phyloP scores from a whole-genome alignment of 2,888 invertebrate species.

The Alsophila aescularia region DNA sequence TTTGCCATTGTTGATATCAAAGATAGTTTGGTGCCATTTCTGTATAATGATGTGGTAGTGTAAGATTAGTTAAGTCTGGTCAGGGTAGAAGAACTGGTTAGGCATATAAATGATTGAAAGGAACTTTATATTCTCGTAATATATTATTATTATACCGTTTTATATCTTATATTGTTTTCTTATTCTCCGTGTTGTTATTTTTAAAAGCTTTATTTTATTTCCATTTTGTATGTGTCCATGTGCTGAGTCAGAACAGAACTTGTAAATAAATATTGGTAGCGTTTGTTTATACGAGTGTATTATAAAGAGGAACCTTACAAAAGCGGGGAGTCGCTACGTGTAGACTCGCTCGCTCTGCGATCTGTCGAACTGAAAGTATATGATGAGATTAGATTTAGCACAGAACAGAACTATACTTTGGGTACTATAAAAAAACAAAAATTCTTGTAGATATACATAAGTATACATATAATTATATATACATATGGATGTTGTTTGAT shows the following conservation, averaged over 20 bases:
- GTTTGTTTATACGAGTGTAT: conserved; percentile 77
- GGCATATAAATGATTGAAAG: conserved; percentile 67
- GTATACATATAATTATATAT: conserved; percentile 78
- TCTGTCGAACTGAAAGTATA: conserved; percentile 73
- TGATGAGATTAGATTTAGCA: conserved; percentile 68
- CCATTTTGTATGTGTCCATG: conserved; percentile 78
- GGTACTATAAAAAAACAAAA: conserved; percentile 75
- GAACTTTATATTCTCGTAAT: conserved; percentile 64
- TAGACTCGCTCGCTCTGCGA: conserved; percentile 66
- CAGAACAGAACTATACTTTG: conserved; percentile 81
- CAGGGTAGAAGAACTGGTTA: conserved; percentile 82
- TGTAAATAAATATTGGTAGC: conserved; percentile 81
- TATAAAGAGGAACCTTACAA: conserved; percentile 62
- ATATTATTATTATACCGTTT: conserved; percentile 63
- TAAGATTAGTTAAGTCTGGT: conserved; percentile 83
- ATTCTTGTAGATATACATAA: conserved; percentile 82
- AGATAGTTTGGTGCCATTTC: conserved; percentile 85
- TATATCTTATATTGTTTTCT: conserved; percentile 60
- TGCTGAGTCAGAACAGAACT: conserved; percentile 76
- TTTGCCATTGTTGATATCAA: conserved; percentile 84
- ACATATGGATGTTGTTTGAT: conserved; percentile 84
- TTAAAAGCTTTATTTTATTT: conserved; percentile 73
- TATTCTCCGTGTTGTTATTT: conserved; percentile 65
- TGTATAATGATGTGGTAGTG: conserved; percentile 81
- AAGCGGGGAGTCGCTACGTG: conserved; percentile 53